Base-by-base conservation (phyloP, 2,797 vertebrate genomes). In the Tarsius wallacei region DNA sequence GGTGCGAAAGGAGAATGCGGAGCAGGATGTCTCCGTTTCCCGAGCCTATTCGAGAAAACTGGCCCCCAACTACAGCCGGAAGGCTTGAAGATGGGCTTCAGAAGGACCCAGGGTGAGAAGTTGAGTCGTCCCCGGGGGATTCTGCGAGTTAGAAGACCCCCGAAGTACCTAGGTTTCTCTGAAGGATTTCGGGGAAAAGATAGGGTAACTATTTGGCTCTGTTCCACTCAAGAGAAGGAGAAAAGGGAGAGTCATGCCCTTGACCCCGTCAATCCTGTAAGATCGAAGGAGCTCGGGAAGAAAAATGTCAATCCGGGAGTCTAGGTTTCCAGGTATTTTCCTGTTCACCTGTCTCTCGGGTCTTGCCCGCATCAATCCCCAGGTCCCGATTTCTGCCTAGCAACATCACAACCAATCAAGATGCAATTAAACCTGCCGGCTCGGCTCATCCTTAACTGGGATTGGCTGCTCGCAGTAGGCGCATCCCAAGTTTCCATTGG, bases 371-470 rank as follows among this genome's bases (percentile, higher is more conserved):
- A 83, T 78, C 73, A 2, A 77, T 95, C 84, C 88, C 95, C 78
- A 7, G 85, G 68, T 63, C 59, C 36, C 59, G 80, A 87, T 87
- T 96, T 96, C 97, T 71, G 98, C 98, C 97, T 97, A 97, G 98
- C 97, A 98, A 98, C 98, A 97, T 95, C 49, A 51, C 94, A 97
- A 85, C 98, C 98, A 98, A 98, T 97, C 97, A 97, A 96, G 90
- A 93, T 47, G 64, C 93, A 96, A 95, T 91, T 95, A 96, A 95
- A 77, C 33, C 78, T 24, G 91, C 91, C 84, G 0, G 74, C 55
- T 57, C 3, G n/a, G 24, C 90, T 95, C 94, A 97, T 90, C 77
- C 93, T 83, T 93, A 64, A 81, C 94, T 88, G 55, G 85, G 97
- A 98, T 98, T 97, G 97, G 98, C 64, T 98, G 63, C 55, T 88